Percentiles rank a stretch among this genome's conserved stretches.
Evolutionary conservation across 2,797 vertebrate genomes (phyloP).

Genomic region (Pangasius larnaudii): DNA sequence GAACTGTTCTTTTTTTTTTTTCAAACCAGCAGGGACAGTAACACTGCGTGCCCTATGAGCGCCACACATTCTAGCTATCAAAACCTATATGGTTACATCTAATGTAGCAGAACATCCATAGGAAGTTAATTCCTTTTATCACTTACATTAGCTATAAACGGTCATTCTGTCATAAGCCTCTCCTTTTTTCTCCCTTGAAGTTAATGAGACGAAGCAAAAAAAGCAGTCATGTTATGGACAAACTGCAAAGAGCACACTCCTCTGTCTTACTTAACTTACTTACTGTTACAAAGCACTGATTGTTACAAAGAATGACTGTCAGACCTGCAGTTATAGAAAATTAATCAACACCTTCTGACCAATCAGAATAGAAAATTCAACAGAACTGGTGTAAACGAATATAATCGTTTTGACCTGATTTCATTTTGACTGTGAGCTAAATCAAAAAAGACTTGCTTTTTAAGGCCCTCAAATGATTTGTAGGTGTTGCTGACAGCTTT

Average conservation of each 20-base stretch:
- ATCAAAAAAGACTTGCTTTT: not conserved
- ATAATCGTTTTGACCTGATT: not conserved
- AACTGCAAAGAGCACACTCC: not conserved
- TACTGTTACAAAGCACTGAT: not conserved
- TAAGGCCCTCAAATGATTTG: not conserved
- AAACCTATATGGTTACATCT: not conserved
- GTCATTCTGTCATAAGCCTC: not conserved
- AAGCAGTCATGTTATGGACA: not conserved
- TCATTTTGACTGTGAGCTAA: not conserved
- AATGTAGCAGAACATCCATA: not conserved
- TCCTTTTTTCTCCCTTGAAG: not conserved
- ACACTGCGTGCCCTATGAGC: not conserved
- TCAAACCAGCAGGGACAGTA: not conserved
- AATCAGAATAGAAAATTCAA: not conserved
- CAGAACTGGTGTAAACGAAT: not conserved
- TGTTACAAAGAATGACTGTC: not conserved
- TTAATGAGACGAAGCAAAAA: not conserved
- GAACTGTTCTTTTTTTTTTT: not conserved
- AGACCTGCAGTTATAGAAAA: not conserved
- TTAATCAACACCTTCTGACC: not conserved
- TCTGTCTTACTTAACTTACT: not conserved
- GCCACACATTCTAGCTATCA: not conserved
- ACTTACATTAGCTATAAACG: not conserved
- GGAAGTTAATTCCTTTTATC: not conserved
- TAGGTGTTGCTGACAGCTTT: not conserved